Evolutionary conservation across 2,888 invertebrate genomes (phyloP).

Genomic region (Deladenus siricidicola): DNA sequence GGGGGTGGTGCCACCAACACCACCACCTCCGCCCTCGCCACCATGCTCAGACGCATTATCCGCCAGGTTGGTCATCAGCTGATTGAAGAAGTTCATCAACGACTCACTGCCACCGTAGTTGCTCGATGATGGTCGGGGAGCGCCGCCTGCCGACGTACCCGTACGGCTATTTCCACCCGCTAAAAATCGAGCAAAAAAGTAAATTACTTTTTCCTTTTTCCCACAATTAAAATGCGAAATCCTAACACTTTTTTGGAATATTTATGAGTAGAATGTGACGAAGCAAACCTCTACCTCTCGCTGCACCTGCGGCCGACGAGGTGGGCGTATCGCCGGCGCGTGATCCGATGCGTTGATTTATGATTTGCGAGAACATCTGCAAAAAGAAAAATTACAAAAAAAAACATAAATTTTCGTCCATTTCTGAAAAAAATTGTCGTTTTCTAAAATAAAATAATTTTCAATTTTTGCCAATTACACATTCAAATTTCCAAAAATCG

Average conservation of each 20-base stretch:
- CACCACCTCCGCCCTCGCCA: not conserved
- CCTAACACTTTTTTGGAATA: too few species aligned
- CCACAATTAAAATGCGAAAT: too few species aligned
- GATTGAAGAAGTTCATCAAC: conserved; percentile 6
- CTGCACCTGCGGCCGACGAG: not conserved
- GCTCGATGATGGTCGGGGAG: not conserved
- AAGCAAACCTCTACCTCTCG: too few species aligned
- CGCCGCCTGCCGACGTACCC: not conserved
- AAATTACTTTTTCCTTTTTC: too few species aligned
- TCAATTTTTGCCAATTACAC: too few species aligned
- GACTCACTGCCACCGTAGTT: not conserved
- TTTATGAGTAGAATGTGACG: too few species aligned
- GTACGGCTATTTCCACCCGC: not conserved
- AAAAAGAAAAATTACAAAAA: not conserved
- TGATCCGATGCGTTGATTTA: not conserved
- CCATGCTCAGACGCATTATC: not conserved
- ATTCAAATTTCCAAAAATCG: too few species aligned
- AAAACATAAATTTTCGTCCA: too few species aligned
- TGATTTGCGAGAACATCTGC: not conserved
- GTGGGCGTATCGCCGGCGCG: not conserved
- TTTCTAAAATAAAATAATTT: too few species aligned
- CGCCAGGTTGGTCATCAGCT: conserved; percentile 4
- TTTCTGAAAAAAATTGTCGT: too few species aligned
- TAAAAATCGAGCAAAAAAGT: not conserved
- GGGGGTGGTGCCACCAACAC: not conserved